Base-by-base conservation (phyloP, 2,113 vertebrate genomes). In the Takifugu flavidus region DNA sequence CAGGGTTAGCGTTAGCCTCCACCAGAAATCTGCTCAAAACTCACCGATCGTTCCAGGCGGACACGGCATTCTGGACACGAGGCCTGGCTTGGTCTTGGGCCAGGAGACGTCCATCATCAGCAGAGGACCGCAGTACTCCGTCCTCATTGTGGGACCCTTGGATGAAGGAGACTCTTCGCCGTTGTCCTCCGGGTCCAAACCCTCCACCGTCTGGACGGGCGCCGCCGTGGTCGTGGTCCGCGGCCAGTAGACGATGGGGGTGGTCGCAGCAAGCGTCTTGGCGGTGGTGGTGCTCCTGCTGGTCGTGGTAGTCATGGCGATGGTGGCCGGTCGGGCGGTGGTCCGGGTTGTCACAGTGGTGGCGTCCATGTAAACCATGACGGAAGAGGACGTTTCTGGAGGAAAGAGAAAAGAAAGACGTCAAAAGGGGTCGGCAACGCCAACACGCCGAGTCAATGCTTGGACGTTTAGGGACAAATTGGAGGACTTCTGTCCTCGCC, bases 41-140 rank as follows among this genome's bases (percentile, higher is more conserved):
- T 68, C 85, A 98, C 97, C 96, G 76, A 94, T 92, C 0, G 93
- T 95, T 56, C 95, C 95, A 11, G 93, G 62, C 1, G 97, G 97
- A 73, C 96, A 98, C 0, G 93, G 92, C 78, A 94, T 94, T 78
- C 93, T 94, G 0, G 94, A 91, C 53, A 92, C 58, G 53, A 92
- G 84, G 3, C 95, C 95, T 83, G 94, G 95, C 5, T 91, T 92
- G 0, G 95, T 98, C 60, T 92, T 94, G n/a, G 94, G 95, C 97
- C 97, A 99, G 82, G 89, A 82, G 25, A 98, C 90, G 27, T 96
- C 94, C 0, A 93, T 90, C 70, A 94, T 93, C 67, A 95, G 92
- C 74, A 91, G 5, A 0, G 95, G 91, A 45, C 88, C 92, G 25
- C 97, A 99, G 88, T 91, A 95, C 72, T 98, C 96, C 0, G 88